A percentile compares a stretch with the other conserved stretches of the same genome.
phyloP scores from a whole-genome alignment of 2,113 vertebrate genomes.

The Ammospiza nelsoni region DNA sequence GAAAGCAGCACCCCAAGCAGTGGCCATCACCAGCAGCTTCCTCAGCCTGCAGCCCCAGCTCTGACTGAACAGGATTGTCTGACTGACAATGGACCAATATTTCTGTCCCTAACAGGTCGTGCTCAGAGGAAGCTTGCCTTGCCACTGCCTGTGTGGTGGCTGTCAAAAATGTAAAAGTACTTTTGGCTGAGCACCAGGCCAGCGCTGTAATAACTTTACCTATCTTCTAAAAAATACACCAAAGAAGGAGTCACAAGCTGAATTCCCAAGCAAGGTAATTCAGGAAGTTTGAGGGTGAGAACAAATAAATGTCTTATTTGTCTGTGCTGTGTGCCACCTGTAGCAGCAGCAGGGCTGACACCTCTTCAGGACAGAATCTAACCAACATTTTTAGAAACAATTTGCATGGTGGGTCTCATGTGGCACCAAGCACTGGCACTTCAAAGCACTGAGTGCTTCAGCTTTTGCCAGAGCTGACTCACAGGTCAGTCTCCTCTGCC shows the following conservation, averaged over 20 bases:
- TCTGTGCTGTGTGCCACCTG: neutral
- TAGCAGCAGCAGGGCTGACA: neutral
- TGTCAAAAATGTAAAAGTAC: neutral
- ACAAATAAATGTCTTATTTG: neutral
- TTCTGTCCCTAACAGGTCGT: neutral
- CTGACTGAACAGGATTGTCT: neutral
- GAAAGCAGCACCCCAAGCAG: neutral
- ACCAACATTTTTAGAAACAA: slow-evolving; percentile 41
- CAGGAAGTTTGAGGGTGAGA: neutral
- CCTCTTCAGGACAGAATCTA: neutral
- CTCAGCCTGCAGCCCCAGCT: neutral
- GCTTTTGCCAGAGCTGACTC: slow-evolving; percentile 44
- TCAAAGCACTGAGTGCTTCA: neutral
- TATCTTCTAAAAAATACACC: neutral
- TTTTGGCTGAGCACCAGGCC: neutral
- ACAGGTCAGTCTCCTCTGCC: neutral
- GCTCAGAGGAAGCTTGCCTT: neutral
- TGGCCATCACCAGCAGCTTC: neutral
- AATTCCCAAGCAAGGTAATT: neutral
- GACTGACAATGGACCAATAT: neutral
- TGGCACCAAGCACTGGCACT: neutral
- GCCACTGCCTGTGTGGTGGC: neutral
- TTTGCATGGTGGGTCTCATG: slow-evolving; percentile 30
- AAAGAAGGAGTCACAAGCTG: neutral
- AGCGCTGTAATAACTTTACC: accelerated